Base-by-base conservation (phyloP, 2,888 invertebrate genomes). In the Micropterix aruncella region DNA sequence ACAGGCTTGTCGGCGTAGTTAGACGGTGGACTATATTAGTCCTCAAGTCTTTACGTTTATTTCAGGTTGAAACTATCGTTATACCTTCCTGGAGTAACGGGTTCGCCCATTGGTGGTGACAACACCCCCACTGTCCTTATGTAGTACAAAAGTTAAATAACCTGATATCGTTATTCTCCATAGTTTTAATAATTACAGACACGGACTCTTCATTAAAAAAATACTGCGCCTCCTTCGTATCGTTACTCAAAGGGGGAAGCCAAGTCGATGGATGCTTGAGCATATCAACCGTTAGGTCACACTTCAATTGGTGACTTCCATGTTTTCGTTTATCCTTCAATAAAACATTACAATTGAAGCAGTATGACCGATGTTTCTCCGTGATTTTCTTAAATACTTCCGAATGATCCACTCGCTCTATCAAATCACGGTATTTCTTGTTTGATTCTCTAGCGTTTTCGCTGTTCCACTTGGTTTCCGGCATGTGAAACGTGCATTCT, bases 191-290 rank as follows among this genome's bases (percentile, higher is more conserved):
- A 14, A 91, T 72, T 49, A 83, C 79, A 9, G 69, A 55, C 3
- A 82, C 70, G 18, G 86, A 73, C 48, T 75, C 73, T 49, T 77
- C 70, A 2, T 83, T 75, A 61, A 94, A 94, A 53, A 91, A 75
- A 60, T 86, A 93, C 60, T 93, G 93, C 1, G 93, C 93, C 63
- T 91, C 89, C 17, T 79, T 80, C 52, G 85, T 83, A 42, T 85
- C 77, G 62, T 85, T 77, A 40, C 80, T 77, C 12, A 84, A 56
- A 1, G 88, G 78, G 18, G 72, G 70, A 7, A 93, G 60, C 55
- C 89, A 71, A 44, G 73, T 69, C 0, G 83, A 79, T 0, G 88
- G 85, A 52, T 74, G 68, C 2, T 56, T 54, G 16, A 86, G 60
- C 49, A 75, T 66, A 49, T 79, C 63, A 54, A 79, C 74, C 1